Evolutionary conservation across 37 sponge, comb jelly and placozoan genomes (phyloP).

Genomic region (Hormiphora californensis): DNA sequence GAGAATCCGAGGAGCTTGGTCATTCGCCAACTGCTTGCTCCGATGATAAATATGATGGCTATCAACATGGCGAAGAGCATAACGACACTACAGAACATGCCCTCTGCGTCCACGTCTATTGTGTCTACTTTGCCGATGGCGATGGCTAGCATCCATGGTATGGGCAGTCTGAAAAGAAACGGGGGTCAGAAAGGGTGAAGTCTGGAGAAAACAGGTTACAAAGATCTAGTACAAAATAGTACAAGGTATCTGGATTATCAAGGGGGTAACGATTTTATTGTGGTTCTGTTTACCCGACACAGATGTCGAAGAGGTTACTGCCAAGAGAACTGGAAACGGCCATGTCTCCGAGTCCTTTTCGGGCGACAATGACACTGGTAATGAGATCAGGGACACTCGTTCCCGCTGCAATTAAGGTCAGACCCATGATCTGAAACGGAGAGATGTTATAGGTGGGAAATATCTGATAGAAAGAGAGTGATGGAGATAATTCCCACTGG

Average conservation of each 20-base stretch:
- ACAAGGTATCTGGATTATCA: background rate
- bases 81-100: constrained; percentile 30
- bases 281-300: background rate
- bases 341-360: constrained; percentile 60
- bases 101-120: constrained; percentile 24
- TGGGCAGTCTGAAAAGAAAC: background rate
- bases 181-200: background rate
- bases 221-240: background rate
- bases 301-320: constrained; percentile 57
- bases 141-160: background rate
- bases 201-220: background rate
- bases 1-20: constrained; percentile 26
- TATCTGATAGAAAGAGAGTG: background rate
- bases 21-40: constrained; percentile 7
- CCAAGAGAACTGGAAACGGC: constrained; percentile 60
- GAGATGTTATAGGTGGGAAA: background rate
- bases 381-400: constrained; percentile 58
- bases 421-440: constrained; percentile 56
- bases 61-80: constrained; percentile 48
- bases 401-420: constrained; percentile 59
- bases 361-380: constrained; percentile 59
- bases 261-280: background rate
- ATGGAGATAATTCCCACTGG: too few species aligned
- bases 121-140: background rate
- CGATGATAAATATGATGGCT: constrained; percentile 41